Percentiles rank a stretch among this genome's conserved stretches.
phyloP scores from a whole-genome alignment of 2,888 invertebrate species.

The Cataglyphis albicans region DNA sequence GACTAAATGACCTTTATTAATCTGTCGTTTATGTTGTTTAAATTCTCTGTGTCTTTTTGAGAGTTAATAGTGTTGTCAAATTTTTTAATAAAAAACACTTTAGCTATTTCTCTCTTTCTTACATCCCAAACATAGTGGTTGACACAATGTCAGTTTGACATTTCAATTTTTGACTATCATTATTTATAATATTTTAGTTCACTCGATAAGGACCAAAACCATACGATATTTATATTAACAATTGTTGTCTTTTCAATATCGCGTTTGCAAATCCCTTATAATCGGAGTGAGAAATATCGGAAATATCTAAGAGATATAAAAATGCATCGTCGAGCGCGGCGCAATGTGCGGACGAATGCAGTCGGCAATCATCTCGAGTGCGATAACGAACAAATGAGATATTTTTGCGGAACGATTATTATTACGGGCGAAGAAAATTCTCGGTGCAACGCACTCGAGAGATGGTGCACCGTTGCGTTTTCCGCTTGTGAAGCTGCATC shows the following conservation, averaged over 20 bases:
- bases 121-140: too few species aligned
- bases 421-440: background rate
- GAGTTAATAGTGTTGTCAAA: too few species aligned
- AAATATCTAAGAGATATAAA: background rate
- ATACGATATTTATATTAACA: background rate
- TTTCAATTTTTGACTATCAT: too few species aligned
- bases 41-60: too few species aligned
- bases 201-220: too few species aligned
- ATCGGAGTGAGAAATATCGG: background rate
- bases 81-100: too few species aligned
- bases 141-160: too few species aligned
- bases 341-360: background rate
- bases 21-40: too few species aligned
- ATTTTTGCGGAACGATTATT: slow-evolving; percentile 20
- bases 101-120: too few species aligned
- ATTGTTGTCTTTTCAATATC: background rate
- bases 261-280: background rate
- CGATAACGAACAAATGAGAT: background rate
- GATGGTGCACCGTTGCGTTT: background rate
- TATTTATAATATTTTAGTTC: too few species aligned
- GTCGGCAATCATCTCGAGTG: slow-evolving; percentile 7
- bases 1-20: too few species aligned
- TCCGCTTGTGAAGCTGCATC: slow-evolving; percentile 2
- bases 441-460: background rate
- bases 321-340: background rate